Evolutionary conservation across 2,888 invertebrate species (phyloP), one percentile per base, ranked within the genome.

Genomic region (Polydrusus cervinus): DNA sequence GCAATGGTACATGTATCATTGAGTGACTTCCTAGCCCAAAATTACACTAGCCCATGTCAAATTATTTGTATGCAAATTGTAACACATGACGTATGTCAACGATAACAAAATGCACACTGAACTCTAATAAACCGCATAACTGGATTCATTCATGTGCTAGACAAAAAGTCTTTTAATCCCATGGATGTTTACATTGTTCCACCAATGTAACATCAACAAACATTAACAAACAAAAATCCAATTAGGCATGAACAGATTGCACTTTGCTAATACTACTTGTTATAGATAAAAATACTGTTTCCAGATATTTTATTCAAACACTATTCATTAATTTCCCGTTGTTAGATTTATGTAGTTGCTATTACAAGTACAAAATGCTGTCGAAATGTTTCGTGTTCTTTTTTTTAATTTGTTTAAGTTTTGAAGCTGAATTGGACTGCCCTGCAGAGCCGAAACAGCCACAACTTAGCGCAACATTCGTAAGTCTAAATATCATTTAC

Each of bases 381-480:
- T 34, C 34, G 10, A 60, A 60, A 18, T 60, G 38, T 38, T n/a
- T 60, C 18, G 57, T 60, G 16, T 38, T 38, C 14, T 60, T 60
- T 38, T 10, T 34, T 60, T 60, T 38, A 38, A 60, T 60, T 60
- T 9, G 38, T 9, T 60, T 60, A 38, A 60, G 57, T 60, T 60
- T 38, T 11, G 16, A 38, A 38, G 18, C 1, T 0, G 18, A 60
- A 6, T 60, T 14, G 38, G 30, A 0, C 18, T 71, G 70, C 53
- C 62, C 62, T 11, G n/a, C 5, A 18, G 16, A 13, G 30, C 20
- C 14, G 7, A 13, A 16, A 8, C 57, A 68, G 20, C 69, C 76
- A 10, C 72, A 76, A 65, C 69, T 76, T 1, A 76, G 72, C 25
- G 16, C 57, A 6, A 65, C 72, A 51, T 73, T 65, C 53, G 76